Evolutionary conservation across 2,888 invertebrate species (phyloP), one percentile per base, ranked within the genome.

Genomic region (Globia sparganii): DNA sequence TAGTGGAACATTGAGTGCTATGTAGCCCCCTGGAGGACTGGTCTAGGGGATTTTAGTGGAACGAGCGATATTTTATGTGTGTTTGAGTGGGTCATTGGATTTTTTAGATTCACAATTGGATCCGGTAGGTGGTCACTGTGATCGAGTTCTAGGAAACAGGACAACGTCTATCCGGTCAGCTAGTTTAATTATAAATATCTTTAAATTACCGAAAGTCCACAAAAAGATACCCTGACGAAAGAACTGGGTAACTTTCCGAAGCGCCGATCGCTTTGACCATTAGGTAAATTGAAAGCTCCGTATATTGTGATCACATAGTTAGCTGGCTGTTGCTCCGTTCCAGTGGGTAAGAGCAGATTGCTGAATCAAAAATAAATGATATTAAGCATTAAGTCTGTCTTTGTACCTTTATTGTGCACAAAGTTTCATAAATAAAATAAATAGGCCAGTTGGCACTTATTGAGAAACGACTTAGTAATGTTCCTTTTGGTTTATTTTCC

Each of bases 291-390:
- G 56, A 95, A 94, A 0, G 97, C 97, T 11, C 94, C 94, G 81
- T 97, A 97, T 46, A 98, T 92, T 5, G 96, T 96, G 64, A 98
- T 95, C n/a, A 95, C 89, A 86, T 97, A 98, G 65, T 97, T 96
- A 0, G 97, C 95, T 89, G 93, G 94, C 85, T 97, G 97, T 75
- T 97, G 94, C 80, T 97, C 97, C 0, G 91, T 91, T 1, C 97
- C 97, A 66, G 97, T 97, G 0, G 98, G 97, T 43, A 98, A 92
- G 31, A 98, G 94, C 43, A 98, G 94, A 92, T 98, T 98, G 62
- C 98, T 98, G 93, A 31, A 68, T 37, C n/a, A 37, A 68, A 53
- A 49, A 25, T 67, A 67, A 46, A 66, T 66, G 2, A 25, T 46
- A 25, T 46, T 31, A 46, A 8, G 8, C 8, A 8, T 25, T 37